A percentile compares a stretch with the other conserved stretches of the same genome.
These are phyloP conservation scores for Berghia stephanieae DNA, from an alignment of 1,140 invertebrate species.

Conservation along the genomic window DNA sequence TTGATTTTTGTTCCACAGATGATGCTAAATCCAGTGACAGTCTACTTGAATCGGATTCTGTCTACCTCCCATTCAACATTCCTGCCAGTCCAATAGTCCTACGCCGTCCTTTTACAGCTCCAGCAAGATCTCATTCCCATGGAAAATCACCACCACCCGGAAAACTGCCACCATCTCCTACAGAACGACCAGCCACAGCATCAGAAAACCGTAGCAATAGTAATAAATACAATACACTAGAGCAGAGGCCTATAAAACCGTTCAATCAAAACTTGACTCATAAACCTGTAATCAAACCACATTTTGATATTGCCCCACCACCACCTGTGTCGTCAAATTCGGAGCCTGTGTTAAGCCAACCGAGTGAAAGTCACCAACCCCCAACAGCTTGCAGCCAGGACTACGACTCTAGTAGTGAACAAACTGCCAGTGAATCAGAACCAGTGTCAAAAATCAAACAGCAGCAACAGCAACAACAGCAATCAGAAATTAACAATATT, in stretches of 20 bases:
- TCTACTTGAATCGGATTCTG: constrained; percentile 58
- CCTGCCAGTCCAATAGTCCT: constrained; percentile 40
- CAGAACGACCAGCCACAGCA: not conserved
- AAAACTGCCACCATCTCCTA: constrained; percentile 32
- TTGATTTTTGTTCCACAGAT: too few species aligned
- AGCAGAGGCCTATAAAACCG: constrained; percentile 37
- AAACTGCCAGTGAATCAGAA: constrained; percentile 22
- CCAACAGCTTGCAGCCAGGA: constrained; percentile 52
- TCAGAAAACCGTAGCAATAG: not conserved
- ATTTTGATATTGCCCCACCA: constrained; percentile 29
- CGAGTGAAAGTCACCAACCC: constrained; percentile 44
- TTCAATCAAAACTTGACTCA: constrained; percentile 39
- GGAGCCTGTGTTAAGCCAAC: constrained; percentile 39
- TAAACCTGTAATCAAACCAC: constrained; percentile 29
- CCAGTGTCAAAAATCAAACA: not conserved
- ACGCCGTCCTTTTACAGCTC: constrained; percentile 49
- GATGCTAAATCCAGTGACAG: constrained; percentile 51
- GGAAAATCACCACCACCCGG: constrained; percentile 31
- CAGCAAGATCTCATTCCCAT: constrained; percentile 37
- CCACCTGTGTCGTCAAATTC: constrained; percentile 49
- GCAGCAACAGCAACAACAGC: not conserved
- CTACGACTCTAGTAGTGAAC: constrained; percentile 44
- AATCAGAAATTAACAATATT: not conserved
- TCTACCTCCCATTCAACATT: constrained; percentile 51
- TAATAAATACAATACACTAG: not conserved